Evolutionary conservation across 2,888 invertebrate species (phyloP).

Genomic region (Catocala nupta): DNA sequence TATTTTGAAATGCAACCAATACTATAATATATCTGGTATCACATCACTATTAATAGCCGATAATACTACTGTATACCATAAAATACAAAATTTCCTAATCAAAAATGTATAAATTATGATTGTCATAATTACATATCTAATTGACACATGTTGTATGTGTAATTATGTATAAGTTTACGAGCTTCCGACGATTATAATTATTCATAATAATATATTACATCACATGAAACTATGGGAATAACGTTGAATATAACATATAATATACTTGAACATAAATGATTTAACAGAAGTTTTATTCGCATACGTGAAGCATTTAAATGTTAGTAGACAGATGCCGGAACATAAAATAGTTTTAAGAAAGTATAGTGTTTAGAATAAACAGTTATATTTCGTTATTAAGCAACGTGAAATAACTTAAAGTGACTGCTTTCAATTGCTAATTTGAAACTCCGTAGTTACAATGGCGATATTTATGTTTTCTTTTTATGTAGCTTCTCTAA

Average conservation of each 20-base stretch:
- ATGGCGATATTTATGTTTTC: too few relatives aligned
- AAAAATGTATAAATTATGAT: too few relatives aligned
- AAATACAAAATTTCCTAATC: too few relatives aligned
- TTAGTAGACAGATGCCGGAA: neutral
- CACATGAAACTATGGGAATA: constrained; percentile 19
- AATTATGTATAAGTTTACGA: constrained; percentile 19
- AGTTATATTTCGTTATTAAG: constrained; percentile 8
- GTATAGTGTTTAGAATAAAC: constrained; percentile 21
- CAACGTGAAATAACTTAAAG: too few relatives aligned
- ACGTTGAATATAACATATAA: constrained; percentile 14
- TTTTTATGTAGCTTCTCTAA: too few relatives aligned
- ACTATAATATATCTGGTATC: too few relatives aligned
- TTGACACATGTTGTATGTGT: constrained; percentile 22
- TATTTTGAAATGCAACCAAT: too few relatives aligned
- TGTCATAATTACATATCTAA: constrained; percentile 11
- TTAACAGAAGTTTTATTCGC: neutral
- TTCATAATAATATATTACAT: constrained; percentile 34
- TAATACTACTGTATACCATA: too few relatives aligned
- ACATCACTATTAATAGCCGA: too few relatives aligned
- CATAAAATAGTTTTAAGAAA: constrained; percentile 28
- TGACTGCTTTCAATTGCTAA: too few relatives aligned
- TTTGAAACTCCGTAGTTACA: too few relatives aligned
- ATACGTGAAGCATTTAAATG: neutral
- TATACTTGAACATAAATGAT: constrained; percentile 12
- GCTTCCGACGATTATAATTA: constrained; percentile 28